Evolutionary conservation across 2,797 vertebrate species (phyloP), one percentile per base, ranked within the genome.

Genomic region (Scarus forsteni): DNA sequence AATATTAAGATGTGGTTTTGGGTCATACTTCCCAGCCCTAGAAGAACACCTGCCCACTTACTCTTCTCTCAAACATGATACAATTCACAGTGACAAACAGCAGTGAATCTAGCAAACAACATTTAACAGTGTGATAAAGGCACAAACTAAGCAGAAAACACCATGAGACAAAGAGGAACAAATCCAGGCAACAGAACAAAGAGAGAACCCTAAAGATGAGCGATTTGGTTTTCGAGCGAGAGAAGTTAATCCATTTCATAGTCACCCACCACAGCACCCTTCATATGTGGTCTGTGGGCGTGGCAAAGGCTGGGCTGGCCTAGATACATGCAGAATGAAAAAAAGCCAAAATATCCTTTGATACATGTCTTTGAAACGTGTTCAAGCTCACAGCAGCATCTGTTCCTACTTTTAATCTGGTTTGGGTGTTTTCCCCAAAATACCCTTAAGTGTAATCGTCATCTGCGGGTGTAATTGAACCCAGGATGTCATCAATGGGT

Each of bases 311-410:
- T 80, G 82, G 88, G 78, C 80, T 92, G 89, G 87, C 92, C 91
- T 88, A 92, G 89, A 93, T 92, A 90, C 87, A 92, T 85, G 77
- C 83, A 79, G 85, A 91, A 92, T 82, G 83, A 91, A 92, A 89
- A 27, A 85, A 91, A 88, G 77, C 77, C 70, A 85, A 79, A 77
- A 84, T 88, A 86, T 88, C 78, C 89, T 93, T 90, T 90, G 90
- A 90, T 92, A 91, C 67, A 72, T 85, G 83, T 89, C 91, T 88
- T 92, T 87, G 86, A 89, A 91, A 87, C 67, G 48, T 64, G 68
- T 71, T 81, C 80, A 81, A 39, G 88, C 89, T 88, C 71, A 52
- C 5, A 86, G 88, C 85, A 79, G 85, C 90, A 92, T 92, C 86
- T 92, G 87, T 86, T 91, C 85, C 73, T 73, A 88, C 86, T 92